A percentile compares a stretch with the other conserved stretches of the same genome.
phyloP scores from a whole-genome alignment of 2,113 vertebrate species.

The Bubo scandiacus region DNA sequence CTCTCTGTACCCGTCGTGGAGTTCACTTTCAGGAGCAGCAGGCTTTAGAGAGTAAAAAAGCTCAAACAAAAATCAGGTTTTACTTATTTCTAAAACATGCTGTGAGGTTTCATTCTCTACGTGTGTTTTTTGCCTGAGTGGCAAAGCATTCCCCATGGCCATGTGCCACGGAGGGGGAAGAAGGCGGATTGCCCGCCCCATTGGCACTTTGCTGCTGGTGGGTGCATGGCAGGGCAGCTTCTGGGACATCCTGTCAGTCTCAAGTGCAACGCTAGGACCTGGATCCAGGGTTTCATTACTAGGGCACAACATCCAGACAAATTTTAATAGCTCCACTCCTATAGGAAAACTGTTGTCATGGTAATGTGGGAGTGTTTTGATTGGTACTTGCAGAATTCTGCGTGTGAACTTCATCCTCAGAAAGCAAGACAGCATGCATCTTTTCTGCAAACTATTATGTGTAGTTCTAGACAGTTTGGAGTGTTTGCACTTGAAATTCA shows the following conservation, averaged over 20 bases:
- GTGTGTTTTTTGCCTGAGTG: rapidly evolving
- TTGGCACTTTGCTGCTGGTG: rapidly evolving
- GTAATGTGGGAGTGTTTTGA: not conserved
- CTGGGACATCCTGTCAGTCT: not conserved
- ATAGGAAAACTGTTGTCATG: not conserved
- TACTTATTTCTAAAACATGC: not conserved
- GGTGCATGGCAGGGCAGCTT: not conserved
- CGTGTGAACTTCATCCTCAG: not conserved
- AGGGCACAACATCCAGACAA: not conserved
- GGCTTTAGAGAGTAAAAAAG: not conserved
- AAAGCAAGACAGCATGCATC: rapidly evolving
- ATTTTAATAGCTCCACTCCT: not conserved
- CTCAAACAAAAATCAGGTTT: not conserved
- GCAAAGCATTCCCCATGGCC: not conserved
- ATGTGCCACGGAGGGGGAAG: rapidly evolving
- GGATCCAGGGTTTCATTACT: not conserved
- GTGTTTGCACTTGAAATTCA: not conserved
- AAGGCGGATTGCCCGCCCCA: rapidly evolving
- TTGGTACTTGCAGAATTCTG: not conserved
- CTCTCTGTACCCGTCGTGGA: not conserved
- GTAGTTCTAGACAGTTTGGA: not conserved
- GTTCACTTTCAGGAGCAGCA: not conserved
- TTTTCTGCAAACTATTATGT: not conserved
- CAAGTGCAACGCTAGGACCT: not conserved
- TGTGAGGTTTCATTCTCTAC: not conserved